These are phyloP conservation scores for Struthio camelus DNA, from an alignment of 2,113 vertebrate genomes.

Conservation along the genomic window DNA sequence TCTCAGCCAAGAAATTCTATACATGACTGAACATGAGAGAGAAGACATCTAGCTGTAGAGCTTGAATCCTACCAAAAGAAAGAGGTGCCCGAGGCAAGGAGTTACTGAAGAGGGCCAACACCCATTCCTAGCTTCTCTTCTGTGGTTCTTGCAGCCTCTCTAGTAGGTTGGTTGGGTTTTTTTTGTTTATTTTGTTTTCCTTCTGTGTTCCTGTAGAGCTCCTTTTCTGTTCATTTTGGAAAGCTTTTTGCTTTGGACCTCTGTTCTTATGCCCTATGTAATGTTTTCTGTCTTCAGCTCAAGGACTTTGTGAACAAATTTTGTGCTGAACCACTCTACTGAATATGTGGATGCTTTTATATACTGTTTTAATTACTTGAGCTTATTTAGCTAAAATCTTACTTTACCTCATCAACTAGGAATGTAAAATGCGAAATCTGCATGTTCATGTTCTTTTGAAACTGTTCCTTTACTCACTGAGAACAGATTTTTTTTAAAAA, in stretches of 20 bases:
- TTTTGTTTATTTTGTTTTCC: too few species aligned
- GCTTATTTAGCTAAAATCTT: neutral
- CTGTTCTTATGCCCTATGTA: neutral
- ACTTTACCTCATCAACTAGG: neutral
- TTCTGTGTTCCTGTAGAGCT: neutral
- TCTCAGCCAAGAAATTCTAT: neutral
- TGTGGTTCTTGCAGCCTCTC: neutral
- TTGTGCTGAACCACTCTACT: neutral
- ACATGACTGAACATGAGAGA: neutral
- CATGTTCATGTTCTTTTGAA: too few species aligned
- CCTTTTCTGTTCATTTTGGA: neutral
- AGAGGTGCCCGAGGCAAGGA: neutral
- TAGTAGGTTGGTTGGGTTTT: too few species aligned
- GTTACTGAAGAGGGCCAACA: neutral
- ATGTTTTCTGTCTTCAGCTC: too few species aligned
- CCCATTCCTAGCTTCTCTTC: neutral
- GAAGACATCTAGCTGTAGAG: neutral
- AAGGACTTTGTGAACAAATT: too few species aligned
- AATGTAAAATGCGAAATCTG: neutral
- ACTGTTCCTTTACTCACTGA: too few species aligned
- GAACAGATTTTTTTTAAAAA: too few species aligned
- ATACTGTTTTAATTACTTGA: neutral
- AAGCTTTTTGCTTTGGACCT: neutral
- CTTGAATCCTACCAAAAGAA: neutral
- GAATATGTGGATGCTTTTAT: neutral